Conservation (phyloP, 2,888 invertebrate genomes). For the Odontocerum albicorne region DNA sequence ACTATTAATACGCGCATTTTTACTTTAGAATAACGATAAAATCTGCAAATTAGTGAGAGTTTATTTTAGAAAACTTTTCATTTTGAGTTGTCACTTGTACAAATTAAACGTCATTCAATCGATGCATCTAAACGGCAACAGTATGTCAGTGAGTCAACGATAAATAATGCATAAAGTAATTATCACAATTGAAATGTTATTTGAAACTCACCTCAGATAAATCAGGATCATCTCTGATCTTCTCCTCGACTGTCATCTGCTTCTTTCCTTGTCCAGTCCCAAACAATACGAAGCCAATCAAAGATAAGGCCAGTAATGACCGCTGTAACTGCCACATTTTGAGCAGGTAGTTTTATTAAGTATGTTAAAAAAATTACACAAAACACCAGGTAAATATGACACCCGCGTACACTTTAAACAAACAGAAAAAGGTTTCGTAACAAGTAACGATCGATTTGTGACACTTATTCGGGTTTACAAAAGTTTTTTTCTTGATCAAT, state of each 20-base stretch:
- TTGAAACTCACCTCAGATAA: slow-evolving; percentile 33
- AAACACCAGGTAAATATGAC: neutral
- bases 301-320: slow-evolving; percentile 16
- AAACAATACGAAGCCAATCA: slow-evolving; percentile 21
- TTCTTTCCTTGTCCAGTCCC: slow-evolving; percentile 15
- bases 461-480: neutral
- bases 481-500: too few species aligned
- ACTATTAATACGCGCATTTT: too few species aligned
- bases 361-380: neutral
- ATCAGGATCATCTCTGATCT: slow-evolving; percentile 34
- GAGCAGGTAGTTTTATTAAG: slow-evolving; percentile 1
- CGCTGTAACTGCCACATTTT: slow-evolving; percentile 25
- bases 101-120: too few species aligned
- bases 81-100: too few species aligned
- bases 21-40: too few species aligned
- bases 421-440: neutral
- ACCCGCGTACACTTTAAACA: neutral
- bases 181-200: too few species aligned
- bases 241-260: slow-evolving; percentile 28
- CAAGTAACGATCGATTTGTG: too few species aligned
- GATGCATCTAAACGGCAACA: too few species aligned
- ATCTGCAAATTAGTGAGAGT: too few species aligned
- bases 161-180: too few species aligned
- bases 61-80: too few species aligned
- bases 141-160: too few species aligned